Percentiles rank a stretch among this genome's conserved stretches.
These are phyloP conservation scores for Tricholaema leucomelas DNA, from an alignment of 2,113 vertebrate genomes.

Conservation along the genomic window DNA sequence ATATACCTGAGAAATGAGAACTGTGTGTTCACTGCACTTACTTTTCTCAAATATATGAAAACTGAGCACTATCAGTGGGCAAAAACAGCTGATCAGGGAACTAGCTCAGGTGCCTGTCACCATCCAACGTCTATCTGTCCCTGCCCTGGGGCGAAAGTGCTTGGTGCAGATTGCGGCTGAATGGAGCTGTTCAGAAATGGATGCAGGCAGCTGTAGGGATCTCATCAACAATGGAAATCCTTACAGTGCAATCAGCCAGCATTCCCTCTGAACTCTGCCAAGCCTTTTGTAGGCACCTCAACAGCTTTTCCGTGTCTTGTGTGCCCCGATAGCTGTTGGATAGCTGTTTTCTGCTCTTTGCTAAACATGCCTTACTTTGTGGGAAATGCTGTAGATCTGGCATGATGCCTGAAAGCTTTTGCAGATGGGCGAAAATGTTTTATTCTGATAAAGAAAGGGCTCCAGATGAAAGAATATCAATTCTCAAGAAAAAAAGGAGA, in stretches of 20 bases:
- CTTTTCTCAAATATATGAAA: not conserved
- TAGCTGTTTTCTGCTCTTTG: not conserved
- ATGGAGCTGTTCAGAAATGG: not conserved
- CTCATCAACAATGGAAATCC: not conserved
- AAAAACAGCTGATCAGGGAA: not conserved
- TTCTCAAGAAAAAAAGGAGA: not conserved
- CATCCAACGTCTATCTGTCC: not conserved
- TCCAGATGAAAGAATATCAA: not conserved
- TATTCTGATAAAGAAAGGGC: conserved; percentile 9
- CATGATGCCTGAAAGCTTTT: not conserved
- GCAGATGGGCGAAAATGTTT: not conserved
- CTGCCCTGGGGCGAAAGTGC: not conserved
- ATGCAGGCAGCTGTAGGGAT: not conserved
- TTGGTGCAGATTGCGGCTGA: not conserved
- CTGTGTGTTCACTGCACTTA: not conserved
- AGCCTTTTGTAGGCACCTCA: not conserved
- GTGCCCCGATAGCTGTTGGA: too few species aligned
- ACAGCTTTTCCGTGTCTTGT: not conserved
- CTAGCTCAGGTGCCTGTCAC: not conserved
- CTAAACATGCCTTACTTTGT: not conserved
- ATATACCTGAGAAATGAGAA: not conserved
- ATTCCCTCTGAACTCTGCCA: not conserved
- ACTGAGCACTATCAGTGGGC: not conserved
- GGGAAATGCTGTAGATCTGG: not conserved
- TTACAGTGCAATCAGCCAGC: not conserved